phyloP scores from a whole-genome alignment of 2,113 vertebrate species.

The Helogale parvula region DNA sequence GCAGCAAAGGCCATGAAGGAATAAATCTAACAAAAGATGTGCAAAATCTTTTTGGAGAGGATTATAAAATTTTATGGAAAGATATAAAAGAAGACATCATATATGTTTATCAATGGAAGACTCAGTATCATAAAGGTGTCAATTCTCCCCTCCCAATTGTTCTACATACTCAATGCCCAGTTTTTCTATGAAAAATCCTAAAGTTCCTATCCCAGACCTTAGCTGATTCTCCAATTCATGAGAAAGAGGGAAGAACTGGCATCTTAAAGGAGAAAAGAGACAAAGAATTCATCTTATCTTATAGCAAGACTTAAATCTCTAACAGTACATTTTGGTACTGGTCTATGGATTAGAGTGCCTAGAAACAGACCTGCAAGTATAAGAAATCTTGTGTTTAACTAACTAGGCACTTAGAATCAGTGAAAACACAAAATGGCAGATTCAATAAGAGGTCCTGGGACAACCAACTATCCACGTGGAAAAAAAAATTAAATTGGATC shows the following conservation, averaged over 20 bases:
- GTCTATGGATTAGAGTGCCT: background rate
- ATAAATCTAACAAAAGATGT: background rate
- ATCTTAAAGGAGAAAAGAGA: background rate
- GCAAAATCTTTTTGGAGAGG: conserved; percentile 39
- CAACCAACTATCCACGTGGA: background rate
- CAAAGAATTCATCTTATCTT: background rate
- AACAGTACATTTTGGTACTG: background rate
- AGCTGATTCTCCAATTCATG: background rate
- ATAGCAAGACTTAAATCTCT: background rate
- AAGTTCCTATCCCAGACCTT: background rate
- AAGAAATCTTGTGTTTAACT: background rate
- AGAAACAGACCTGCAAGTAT: background rate
- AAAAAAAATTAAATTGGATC: background rate
- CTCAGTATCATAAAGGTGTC: background rate
- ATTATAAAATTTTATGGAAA: background rate
- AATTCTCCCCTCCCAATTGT: background rate
- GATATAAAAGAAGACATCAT: background rate
- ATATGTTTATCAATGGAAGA: background rate
- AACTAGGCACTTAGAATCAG: background rate
- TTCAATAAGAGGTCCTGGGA: background rate
- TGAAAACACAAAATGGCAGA: background rate
- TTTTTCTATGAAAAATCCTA: background rate
- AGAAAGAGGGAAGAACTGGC: background rate
- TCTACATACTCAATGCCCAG: background rate
- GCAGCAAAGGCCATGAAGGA: background rate